Evolutionary conservation across 2,797 vertebrate species (phyloP), one percentile per base, ranked within the genome.

Genomic region (Ceyx erithaca): DNA sequence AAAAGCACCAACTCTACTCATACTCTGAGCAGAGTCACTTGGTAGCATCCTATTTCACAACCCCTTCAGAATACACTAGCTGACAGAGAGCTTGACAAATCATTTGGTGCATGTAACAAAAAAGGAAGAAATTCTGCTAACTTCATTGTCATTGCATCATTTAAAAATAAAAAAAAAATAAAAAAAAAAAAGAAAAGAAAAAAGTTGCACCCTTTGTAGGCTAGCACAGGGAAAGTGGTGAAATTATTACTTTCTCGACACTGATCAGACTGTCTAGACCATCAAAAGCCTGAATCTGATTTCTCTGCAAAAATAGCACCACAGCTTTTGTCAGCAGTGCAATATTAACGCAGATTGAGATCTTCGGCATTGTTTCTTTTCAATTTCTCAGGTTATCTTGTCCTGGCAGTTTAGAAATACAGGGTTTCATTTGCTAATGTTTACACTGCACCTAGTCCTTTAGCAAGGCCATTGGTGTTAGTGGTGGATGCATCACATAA

Each of bases 231-330:
- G 5, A 16, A 89, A 85, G 16, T 26, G 77, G n/a, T 21, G 13
- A 89, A 87, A 92, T 80, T 41, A 71, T 25, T 58, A 33, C 26
- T 66, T 92, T 54, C 66, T 76, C 12, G 8, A 67, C 26, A 45
- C n/a, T 84, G 57, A 51, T 88, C 49, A 71, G n/a, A 67, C 72
- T 87, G 58, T 80, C 63, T 84, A 54, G 13, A 57, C 28, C 16
- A 1, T 28, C 52, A 89, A 61, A 93, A 85, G 18, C 30, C 28
- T 43, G 26, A 89, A 88, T 69, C 20, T 82, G 45, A 82, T 58
- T 90, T 80, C 31, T 77, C 22, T 69, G 26, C 35, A 86, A 64
- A 92, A 91, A 88, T 25, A 85, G 75, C 41, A 84, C 35, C 45
- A 55, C 17, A 1, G 3, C 18, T 82, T 91, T 85, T 41, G 69